These are phyloP conservation scores for Oryzias celebensis DNA, from an alignment of 2,113 vertebrate species.

Conservation along the genomic window DNA sequence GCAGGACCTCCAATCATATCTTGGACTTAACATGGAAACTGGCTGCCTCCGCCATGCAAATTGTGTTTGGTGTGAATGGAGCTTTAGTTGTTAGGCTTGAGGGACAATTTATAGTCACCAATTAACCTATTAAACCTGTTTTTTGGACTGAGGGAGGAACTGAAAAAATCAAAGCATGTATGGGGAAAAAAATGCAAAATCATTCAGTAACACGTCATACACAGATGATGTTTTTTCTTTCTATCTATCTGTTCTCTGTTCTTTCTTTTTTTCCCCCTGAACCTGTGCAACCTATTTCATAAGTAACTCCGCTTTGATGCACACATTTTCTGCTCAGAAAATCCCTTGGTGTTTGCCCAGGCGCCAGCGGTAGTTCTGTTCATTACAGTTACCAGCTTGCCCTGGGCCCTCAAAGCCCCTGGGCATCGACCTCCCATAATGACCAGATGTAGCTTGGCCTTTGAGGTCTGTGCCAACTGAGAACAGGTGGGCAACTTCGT, in stretches of 20 bases:
- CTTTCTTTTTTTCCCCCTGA: conserved; percentile 8
- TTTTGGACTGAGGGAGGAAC: no score
- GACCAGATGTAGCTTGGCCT: conserved; percentile 72
- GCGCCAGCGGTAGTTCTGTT: conserved; percentile 52
- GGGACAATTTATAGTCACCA: no score
- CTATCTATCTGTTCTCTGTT: not conserved
- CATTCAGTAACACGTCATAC: no score
- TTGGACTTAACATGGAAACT: no score
- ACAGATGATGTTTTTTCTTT: not conserved
- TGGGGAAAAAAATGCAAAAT: no score
- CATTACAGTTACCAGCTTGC: conserved; percentile 69
- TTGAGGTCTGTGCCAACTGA: conserved; percentile 70
- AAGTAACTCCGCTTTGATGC: conserved; percentile 48
- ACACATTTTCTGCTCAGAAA: conserved; percentile 46
- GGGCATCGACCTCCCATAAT: conserved; percentile 61
- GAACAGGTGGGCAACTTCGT: conserved; percentile 69
- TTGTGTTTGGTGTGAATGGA: no score
- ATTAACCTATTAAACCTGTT: no score
- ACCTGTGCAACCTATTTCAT: conserved; percentile 35
- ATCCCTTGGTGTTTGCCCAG: conserved; percentile 47
- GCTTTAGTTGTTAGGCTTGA: no score
- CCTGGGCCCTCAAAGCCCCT: conserved; percentile 46
- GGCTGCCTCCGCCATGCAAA: no score
- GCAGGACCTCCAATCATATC: no score
- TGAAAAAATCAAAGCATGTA: no score